phyloP scores from a whole-genome alignment of 1,140 invertebrate genomes.

The fruit fly (Drosophila melanogaster) region DNA sequence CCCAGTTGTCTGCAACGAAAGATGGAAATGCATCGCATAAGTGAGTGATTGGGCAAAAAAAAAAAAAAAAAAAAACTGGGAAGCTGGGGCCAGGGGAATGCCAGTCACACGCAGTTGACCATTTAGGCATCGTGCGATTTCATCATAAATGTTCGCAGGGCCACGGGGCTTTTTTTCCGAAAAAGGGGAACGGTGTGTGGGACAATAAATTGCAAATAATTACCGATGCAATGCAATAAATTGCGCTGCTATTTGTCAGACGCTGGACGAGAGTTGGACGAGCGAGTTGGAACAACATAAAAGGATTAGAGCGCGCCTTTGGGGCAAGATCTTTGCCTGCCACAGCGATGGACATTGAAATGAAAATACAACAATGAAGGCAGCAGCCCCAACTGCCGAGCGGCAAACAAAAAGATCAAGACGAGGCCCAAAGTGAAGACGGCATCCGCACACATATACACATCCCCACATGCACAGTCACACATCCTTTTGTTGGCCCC shows the following conservation, averaged over 20 bases:
- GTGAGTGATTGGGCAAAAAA: conserved; percentile 19
- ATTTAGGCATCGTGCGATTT: conserved; percentile 51
- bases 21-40: conserved; percentile 45
- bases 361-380: conserved; percentile 66
- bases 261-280: conserved; percentile 19
- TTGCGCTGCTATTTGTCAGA: conserved; percentile 72
- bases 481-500: conserved; percentile 68
- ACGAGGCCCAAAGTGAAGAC: conserved; percentile 58
- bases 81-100: background rate
- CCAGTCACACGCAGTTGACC: conserved; percentile 33
- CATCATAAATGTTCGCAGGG: conserved; percentile 45
- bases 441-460: conserved; percentile 25
- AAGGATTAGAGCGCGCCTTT: conserved; percentile 70
- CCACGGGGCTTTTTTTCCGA: background rate
- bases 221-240: conserved; percentile 75
- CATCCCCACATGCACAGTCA: conserved; percentile 18
- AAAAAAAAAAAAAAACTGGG: conserved; percentile 1
- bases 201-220: conserved; percentile 78
- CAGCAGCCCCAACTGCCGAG: conserved; percentile 46
- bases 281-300: conserved; percentile 47
- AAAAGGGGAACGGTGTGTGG: conserved; percentile 12
- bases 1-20: conserved; percentile 90
- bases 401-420: conserved; percentile 68
- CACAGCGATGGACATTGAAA: conserved; percentile 73
- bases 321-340: conserved; percentile 37